Evolutionary conservation across 1,140 invertebrate genomes (phyloP), one percentile per base, ranked within the genome.

Genomic region (Caerostris extrusa): DNA sequence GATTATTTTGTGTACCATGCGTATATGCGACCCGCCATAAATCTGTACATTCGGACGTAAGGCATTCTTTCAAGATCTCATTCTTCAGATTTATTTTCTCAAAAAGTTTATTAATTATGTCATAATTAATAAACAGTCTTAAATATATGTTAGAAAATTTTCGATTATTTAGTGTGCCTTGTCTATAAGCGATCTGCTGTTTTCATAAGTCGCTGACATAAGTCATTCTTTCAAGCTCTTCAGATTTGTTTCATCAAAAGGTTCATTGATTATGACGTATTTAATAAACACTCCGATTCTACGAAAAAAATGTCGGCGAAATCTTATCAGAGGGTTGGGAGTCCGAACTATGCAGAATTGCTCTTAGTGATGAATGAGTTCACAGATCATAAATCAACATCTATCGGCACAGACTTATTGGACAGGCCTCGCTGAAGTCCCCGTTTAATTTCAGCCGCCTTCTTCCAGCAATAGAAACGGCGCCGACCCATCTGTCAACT

Each of bases 321-420:
- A 50, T 69, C 34, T 14, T n/a, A 34, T 34, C 17, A n/a, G 53
- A 34, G 60, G n/a, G 10, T 53, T 53, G 50, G n/a, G 60, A 69
- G 34, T 67, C 10, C 53, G 64, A 90, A 81, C 55, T 90, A 90
- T 90, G 69, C 88, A 90, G 88, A 90, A 90, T 90, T 77, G 88
- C 14, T 7, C 67, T 56, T 67, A 57, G 69, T 90, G 69, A 90
- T 90, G 61, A 90, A 90, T 81, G 67, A 19, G 5, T 90, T 77
- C n/a, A 58, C 7, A 71, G 69, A 90, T 77, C 69, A 90, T 90
- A 90, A 90, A 90, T 90, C 88, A 90, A 90, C 69, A 90, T 90
- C 88, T 90, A 81, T 90, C 67, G 88, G 69, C 69, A 58, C 19
- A 58, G n/a, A 5, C 88, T 90, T 58, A 90, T 90, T 90, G 87